Percentiles rank a stretch among this genome's conserved stretches.
These are phyloP conservation scores for Haemorhous mexicanus DNA, from an alignment of 2,113 vertebrate species.

Conservation along the genomic window DNA sequence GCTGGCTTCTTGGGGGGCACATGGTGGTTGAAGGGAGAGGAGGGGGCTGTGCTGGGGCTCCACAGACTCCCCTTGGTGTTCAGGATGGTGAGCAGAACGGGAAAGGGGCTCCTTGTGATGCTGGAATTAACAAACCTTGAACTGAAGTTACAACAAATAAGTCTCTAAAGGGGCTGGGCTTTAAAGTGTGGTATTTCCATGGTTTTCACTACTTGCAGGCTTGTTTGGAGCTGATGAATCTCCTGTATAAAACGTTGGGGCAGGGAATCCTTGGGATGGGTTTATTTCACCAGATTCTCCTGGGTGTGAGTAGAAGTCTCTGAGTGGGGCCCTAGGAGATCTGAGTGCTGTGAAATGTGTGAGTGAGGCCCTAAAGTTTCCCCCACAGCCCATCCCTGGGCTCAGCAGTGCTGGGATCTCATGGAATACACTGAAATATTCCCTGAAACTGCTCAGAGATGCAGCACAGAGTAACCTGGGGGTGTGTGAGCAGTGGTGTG, in stretches of 20 bases:
- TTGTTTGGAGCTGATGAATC: not conserved
- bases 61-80: fast-evolving
- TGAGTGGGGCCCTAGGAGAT: no score
- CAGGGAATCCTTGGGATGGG: not conserved
- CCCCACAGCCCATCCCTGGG: not conserved
- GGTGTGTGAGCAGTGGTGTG: not conserved
- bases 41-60: not conserved
- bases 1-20: not conserved
- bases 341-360: fast-evolving
- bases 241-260: not conserved
- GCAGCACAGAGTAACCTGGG: not conserved
- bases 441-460: fast-evolving
- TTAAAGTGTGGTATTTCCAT: fast-evolving
- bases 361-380: not conserved
- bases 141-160: not conserved
- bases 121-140: not conserved
- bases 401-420: fast-evolving
- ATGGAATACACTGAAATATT: not conserved
- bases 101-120: no score
- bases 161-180: not conserved
- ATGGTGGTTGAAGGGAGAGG: fast-evolving
- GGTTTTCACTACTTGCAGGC: not conserved
- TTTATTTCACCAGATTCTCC: not conserved
- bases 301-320: fast-evolving
- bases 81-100: not conserved